Percentiles rank a stretch among this genome's conserved stretches.
phyloP scores from a whole-genome alignment of 2,797 vertebrate genomes.

The Odontamblyopus rebecca region DNA sequence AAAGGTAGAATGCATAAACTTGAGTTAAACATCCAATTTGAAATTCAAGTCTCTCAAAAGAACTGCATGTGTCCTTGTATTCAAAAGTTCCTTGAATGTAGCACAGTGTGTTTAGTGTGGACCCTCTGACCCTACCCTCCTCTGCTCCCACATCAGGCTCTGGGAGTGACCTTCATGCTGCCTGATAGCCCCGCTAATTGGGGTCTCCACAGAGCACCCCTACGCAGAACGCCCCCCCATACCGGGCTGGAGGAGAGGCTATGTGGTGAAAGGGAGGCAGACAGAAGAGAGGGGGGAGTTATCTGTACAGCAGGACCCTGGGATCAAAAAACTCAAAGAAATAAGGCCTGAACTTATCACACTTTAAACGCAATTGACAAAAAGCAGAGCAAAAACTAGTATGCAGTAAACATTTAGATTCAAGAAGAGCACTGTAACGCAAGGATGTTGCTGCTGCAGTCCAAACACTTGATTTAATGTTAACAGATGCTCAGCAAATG shows the following conservation, averaged over 20 bases:
- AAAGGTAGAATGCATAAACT: not conserved
- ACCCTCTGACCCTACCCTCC: conserved; percentile 34
- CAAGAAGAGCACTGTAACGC: not conserved
- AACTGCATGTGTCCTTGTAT: conserved; percentile 19
- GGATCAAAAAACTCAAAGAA: conserved; percentile 23
- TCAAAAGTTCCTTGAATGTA: conserved; percentile 33
- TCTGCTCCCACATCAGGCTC: conserved; percentile 58
- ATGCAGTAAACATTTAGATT: conserved; percentile 1
- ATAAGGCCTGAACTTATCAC: conserved; percentile 5
- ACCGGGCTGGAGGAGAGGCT: conserved; percentile 28
- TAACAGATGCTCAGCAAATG: conserved; percentile 18
- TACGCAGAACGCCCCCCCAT: not conserved
- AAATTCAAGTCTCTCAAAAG: not conserved
- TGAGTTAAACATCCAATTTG: not conserved
- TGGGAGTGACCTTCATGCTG: conserved; percentile 68
- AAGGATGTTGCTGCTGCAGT: conserved; percentile 8
- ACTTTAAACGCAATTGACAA: not conserved
- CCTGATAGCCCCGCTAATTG: conserved; percentile 68
- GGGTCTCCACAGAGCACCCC: conserved; percentile 64
- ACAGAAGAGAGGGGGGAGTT: conserved; percentile 24
- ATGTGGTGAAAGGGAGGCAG: conserved; percentile 17
- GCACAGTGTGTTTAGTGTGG: conserved; percentile 23
- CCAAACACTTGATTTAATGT: conserved; percentile 17
- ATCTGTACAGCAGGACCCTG: conserved; percentile 18
- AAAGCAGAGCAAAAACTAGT: not conserved